These are phyloP conservation scores for Gasterosteus nipponicus DNA, from an alignment of 2,113 vertebrate species.

Conservation along the genomic window DNA sequence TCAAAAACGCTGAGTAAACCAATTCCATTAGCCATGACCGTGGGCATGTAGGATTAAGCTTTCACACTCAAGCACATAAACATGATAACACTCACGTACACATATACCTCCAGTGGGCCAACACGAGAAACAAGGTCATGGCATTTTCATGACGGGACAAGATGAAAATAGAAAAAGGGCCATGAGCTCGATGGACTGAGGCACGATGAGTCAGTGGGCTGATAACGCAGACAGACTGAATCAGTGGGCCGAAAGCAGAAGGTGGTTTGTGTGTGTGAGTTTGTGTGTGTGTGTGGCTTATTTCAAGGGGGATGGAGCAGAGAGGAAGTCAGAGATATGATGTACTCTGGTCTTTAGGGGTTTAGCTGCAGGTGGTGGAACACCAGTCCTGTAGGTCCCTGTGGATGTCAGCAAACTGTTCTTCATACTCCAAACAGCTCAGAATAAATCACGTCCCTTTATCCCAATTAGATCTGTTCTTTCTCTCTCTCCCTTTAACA, in stretches of 20 bases:
- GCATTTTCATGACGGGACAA: slow-evolving; percentile 65
- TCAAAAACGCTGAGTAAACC: slow-evolving; percentile 13
- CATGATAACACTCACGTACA: slow-evolving; percentile 31
- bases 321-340: slow-evolving; percentile 47
- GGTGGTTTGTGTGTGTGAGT: slow-evolving; percentile 26
- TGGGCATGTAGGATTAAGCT: slow-evolving; percentile 25
- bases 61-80: slow-evolving; percentile 42
- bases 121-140: slow-evolving; percentile 64
- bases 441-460: slow-evolving; percentile 45
- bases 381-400: slow-evolving; percentile 59
- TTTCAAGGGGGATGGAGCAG: slow-evolving; percentile 29
- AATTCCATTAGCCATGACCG: slow-evolving; percentile 29
- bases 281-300: slow-evolving; percentile 19
- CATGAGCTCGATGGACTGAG: slow-evolving; percentile 68
- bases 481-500: neutral
- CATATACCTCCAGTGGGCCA: slow-evolving; percentile 43
- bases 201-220: slow-evolving; percentile 72
- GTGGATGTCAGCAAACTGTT: slow-evolving; percentile 49
- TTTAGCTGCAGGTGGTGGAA: slow-evolving; percentile 52
- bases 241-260: slow-evolving; percentile 67
- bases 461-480: slow-evolving; percentile 32
- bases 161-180: slow-evolving; percentile 72
- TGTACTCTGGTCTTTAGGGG: slow-evolving; percentile 54
- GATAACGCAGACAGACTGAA: slow-evolving; percentile 71
- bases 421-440: slow-evolving; percentile 43